These are phyloP conservation scores for Drosophila ambigua DNA, from an alignment of 1,140 invertebrate genomes.

Conservation along the genomic window DNA sequence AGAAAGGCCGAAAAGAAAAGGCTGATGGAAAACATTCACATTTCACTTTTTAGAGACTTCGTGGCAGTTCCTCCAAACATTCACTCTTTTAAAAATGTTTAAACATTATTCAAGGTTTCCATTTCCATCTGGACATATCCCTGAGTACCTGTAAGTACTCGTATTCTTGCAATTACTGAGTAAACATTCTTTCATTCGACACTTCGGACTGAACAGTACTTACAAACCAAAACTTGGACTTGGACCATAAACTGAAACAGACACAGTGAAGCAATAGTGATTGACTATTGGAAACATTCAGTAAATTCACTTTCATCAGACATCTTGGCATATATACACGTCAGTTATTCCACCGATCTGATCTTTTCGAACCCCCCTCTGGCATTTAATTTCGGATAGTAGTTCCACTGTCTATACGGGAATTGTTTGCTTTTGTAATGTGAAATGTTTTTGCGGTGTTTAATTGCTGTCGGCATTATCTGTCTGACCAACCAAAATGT, in stretches of 20 bases:
- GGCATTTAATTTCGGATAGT: background rate
- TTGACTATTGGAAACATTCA: conserved; percentile 1
- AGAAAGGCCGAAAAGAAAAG: too few species aligned
- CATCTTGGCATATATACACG: conserved; percentile 15
- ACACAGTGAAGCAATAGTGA: conserved; percentile 14
- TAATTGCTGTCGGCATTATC: conserved; percentile 62
- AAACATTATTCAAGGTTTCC: too few species aligned
- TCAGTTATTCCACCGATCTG: conserved; percentile 8
- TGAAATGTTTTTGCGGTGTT: conserved; percentile 64
- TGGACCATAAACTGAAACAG: background rate
- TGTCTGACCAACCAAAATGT: conserved; percentile 49
- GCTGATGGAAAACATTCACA: too few species aligned
- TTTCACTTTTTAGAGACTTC: too few species aligned
- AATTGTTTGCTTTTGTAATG: conserved; percentile 68
- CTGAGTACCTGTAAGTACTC: too few species aligned
- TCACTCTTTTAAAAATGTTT: too few species aligned
- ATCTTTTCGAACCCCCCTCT: conserved; percentile 9
- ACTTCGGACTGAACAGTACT: too few species aligned
- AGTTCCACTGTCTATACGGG: conserved; percentile 8
- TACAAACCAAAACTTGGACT: too few species aligned
- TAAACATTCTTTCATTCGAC: too few species aligned
- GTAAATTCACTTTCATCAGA: conserved; percentile 24
- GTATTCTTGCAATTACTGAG: too few species aligned
- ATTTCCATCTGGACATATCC: too few species aligned
- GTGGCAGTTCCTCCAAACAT: too few species aligned